phyloP scores from a whole-genome alignment of 2,797 vertebrate genomes.

The Malacoctenus gilli region DNA sequence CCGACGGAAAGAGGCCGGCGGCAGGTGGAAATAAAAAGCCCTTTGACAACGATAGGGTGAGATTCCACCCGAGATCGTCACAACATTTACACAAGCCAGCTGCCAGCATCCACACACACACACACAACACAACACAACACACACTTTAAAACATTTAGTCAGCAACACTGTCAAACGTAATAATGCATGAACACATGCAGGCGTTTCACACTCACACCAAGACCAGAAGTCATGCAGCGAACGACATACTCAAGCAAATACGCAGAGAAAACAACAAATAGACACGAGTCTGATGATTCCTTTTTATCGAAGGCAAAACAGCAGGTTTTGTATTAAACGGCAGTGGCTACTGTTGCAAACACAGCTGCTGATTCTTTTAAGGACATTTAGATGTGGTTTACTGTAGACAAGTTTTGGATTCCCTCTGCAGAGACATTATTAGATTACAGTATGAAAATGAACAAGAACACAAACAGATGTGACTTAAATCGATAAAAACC shows the following conservation, averaged over 20 bases:
- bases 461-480: not conserved
- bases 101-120: constrained; percentile 37
- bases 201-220: too few species aligned
- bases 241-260: too few species aligned
- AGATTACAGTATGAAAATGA: not conserved
- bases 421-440: constrained; percentile 3
- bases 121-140: constrained; percentile 23
- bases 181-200: constrained; percentile 30
- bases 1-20: constrained; percentile 82
- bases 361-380: not conserved
- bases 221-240: too few species aligned
- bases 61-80: constrained; percentile 72
- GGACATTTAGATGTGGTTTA: constrained; percentile 1
- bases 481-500: not conserved
- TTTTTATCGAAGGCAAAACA: too few species aligned
- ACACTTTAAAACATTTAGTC: not conserved
- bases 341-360: too few species aligned
- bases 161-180: constrained; percentile 34
- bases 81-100: constrained; percentile 76
- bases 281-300: too few species aligned
- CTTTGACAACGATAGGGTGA: constrained; percentile 75
- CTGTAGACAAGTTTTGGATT: not conserved
- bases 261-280: too few species aligned
- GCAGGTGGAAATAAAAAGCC: constrained; percentile 85
- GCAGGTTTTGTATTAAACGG: too few species aligned